Evolutionary conservation across 2,888 invertebrate genomes (phyloP).

Genomic region (Fragum whitleyi): DNA sequence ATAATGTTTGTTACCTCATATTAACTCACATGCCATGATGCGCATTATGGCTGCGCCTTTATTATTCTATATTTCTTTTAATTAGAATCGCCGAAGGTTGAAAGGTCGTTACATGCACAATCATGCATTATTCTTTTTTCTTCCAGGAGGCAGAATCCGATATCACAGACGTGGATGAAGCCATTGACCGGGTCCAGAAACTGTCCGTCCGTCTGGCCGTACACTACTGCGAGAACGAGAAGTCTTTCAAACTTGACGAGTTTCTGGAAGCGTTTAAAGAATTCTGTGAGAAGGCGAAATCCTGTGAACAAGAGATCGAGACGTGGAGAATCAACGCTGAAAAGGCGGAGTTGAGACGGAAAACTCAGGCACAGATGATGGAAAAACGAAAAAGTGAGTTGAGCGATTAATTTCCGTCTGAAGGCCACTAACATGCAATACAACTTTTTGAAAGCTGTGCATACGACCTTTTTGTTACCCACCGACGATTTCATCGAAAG

Average conservation of each 20-base stretch:
- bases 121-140: no score
- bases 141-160: conserved; percentile 77
- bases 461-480: no score
- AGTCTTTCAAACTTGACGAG: conserved; percentile 96
- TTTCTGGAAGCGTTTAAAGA: conserved; percentile 95
- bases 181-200: conserved; percentile 72
- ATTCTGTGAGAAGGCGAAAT: conserved; percentile 90
- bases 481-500: no score
- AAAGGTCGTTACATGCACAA: no score
- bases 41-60: no score
- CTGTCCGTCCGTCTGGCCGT: conserved; percentile 92
- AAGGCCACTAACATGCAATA: no score
- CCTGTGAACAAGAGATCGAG: conserved; percentile 89
- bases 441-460: no score
- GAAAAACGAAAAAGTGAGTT: conserved; percentile 75
- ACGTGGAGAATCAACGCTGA: conserved; percentile 93
- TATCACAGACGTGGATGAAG: conserved; percentile 76
- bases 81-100: no score
- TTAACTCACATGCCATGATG: no score
- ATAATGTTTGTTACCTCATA: no score
- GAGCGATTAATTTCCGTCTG: no score
- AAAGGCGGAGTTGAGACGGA: conserved; percentile 92
- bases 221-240: conserved; percentile 97
- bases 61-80: no score
- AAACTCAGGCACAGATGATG: conserved; percentile 88